These are phyloP conservation scores for Empidonax traillii DNA, from an alignment of 2,113 vertebrate species.

Conservation along the genomic window DNA sequence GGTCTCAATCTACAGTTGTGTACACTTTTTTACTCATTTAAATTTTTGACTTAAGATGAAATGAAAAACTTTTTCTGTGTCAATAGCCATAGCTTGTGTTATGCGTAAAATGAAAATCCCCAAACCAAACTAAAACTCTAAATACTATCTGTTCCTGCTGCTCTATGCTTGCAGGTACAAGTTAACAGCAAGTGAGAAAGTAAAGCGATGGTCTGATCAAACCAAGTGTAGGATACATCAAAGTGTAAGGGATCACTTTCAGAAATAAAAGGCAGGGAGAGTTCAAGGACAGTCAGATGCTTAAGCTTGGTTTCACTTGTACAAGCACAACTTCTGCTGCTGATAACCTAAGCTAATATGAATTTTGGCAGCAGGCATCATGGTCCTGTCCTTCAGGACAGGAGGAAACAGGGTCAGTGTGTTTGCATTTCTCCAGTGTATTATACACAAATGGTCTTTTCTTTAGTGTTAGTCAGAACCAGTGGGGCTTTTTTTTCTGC, in stretches of 20 bases:
- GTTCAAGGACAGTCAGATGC: background rate
- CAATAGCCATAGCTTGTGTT: background rate
- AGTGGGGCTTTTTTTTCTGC: background rate
- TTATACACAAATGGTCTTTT: constrained; percentile 56
- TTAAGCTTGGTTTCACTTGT: constrained; percentile 13
- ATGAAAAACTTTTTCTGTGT: background rate
- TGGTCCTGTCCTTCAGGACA: background rate
- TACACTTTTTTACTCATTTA: background rate
- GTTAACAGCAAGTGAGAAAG: background rate
- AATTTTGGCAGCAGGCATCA: constrained; percentile 21
- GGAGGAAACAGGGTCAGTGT: constrained; percentile 6
- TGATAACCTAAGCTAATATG: constrained; percentile 1
- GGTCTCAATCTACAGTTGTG: background rate
- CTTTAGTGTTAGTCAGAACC: constrained; percentile 5
- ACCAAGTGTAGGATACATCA: background rate
- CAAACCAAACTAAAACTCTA: background rate
- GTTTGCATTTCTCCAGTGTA: constrained; percentile 9
- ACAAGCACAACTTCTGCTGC: background rate
- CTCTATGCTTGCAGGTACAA: rapidly evolving
- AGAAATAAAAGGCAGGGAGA: background rate
- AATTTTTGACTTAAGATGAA: background rate
- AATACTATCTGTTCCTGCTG: background rate
- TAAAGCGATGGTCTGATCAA: background rate
- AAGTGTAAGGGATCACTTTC: background rate
- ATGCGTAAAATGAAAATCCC: background rate